These are phyloP conservation scores for Gnathonemus echidnorhynchus DNA, from an alignment of 2,113 vertebrate species.

Conservation along the genomic window DNA sequence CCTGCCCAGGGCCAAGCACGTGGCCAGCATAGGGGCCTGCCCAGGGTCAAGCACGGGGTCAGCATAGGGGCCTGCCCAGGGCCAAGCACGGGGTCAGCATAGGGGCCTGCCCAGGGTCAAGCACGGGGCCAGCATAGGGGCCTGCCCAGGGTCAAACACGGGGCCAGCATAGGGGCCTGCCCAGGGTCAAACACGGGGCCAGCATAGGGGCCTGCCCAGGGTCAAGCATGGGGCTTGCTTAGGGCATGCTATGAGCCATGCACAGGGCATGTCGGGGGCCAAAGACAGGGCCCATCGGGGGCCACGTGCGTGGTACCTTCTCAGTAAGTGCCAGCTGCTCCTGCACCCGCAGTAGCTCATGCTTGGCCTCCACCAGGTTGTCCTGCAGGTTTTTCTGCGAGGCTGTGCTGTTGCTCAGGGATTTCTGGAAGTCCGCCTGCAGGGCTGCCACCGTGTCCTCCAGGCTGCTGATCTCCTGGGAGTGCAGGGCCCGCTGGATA, in stretches of 20 bases:
- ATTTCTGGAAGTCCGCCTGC: constrained; percentile 79
- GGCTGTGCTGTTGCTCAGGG: constrained; percentile 64
- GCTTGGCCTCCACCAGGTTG: constrained; percentile 76
- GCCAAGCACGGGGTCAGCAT: background rate
- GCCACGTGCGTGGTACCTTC: constrained; percentile 63
- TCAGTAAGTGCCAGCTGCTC: constrained; percentile 83
- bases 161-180: background rate
- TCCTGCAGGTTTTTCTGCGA: constrained; percentile 83
- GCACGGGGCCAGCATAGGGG: background rate
- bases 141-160: background rate
- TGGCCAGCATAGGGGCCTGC: background rate
- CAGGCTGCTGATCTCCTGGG: constrained; percentile 70
- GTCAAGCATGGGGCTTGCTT: background rate
- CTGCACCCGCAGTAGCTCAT: constrained; percentile 81
- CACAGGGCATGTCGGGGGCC: background rate
- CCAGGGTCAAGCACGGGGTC: background rate
- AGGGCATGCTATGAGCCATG: background rate
- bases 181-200: background rate
- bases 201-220: background rate
- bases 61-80: background rate
- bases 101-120: background rate
- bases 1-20: background rate
- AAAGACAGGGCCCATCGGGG: background rate
- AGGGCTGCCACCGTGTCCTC: constrained; percentile 78
- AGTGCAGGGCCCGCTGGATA: constrained; percentile 50